A percentile compares a stretch with the other conserved stretches of the same genome.
Conservation (phyloP, 2,888 invertebrate species). For the Cinara cedri region DNA sequence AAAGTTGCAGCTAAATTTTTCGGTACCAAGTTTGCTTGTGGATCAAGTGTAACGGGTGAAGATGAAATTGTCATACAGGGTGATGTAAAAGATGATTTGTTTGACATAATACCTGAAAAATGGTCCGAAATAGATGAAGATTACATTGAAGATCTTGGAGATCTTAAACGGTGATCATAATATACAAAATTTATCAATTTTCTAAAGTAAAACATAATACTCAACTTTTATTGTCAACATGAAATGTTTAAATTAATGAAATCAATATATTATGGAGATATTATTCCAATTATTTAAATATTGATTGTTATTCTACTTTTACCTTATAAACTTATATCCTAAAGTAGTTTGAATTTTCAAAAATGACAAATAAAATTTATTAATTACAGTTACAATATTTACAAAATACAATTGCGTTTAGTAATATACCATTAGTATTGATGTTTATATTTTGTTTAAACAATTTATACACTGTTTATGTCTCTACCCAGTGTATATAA, state of each 20-base stretch:
- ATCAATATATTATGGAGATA: conserved; percentile 12
- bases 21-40: conserved; percentile 97
- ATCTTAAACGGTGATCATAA: conserved; percentile 80
- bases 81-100: conserved; percentile 97
- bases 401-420: no score
- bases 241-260: conserved; percentile 13
- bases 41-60: conserved; percentile 97
- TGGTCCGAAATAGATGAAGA: conserved; percentile 97
- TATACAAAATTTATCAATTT: conserved; percentile 60
- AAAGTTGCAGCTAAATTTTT: conserved; percentile 98
- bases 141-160: conserved; percentile 88
- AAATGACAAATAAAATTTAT: no score
- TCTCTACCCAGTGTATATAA: no score
- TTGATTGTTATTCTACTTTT: not conserved
- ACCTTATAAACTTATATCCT: not conserved
- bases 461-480: no score
- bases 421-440: no score
- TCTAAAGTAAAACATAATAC: conserved; percentile 13
- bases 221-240: conserved; percentile 9
- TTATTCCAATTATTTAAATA: conserved; percentile 11
- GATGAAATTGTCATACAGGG: conserved; percentile 99
- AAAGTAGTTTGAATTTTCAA: no score
- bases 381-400: no score
- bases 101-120: conserved; percentile 97
- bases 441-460: no score